Base-by-base conservation (phyloP, 2,888 invertebrate species). In the Melieria omissa region DNA sequence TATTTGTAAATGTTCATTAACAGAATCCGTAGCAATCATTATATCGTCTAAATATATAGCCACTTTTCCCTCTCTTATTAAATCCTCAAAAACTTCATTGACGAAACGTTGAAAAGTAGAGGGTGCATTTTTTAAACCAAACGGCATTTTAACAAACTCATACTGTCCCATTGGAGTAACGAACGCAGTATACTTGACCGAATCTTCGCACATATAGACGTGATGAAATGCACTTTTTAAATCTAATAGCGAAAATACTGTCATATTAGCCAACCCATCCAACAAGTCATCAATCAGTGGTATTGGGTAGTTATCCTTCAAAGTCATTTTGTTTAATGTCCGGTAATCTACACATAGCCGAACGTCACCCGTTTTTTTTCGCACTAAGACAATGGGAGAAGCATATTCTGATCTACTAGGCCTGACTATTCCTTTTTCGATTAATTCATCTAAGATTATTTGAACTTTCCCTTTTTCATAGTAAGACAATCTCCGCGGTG, bases 31-130 rank as follows among this genome's bases (percentile, higher is more conserved):
- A 5, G 75, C 74, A 9, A 75, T 5, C 70, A 75, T 65, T 3
- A 76, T 71, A 54, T 76, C 75, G 54, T 74, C 76, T 4, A 76
- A 69, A 63, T 74, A 74, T 42, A 76, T 70, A 10, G 46, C 61
- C 10, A 57, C 29, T 55, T 70, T 70, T 4, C 55, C 65, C 14
- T 14, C 57, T 8, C 57, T 14, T 14, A 57, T 12, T 8, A 57
- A 9, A 14, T 57, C 57, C 14, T 57, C 57, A 14, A 57, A 57
- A 5, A 57, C n/a, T 29, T 57, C 4, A 5, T 14, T 57, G 9
- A 57, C 57, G 29, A 57, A 57, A 8, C 57, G n/a, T 29, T 57
- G 57, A 14, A 57, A 57, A 14, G 14, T 57, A 14, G 57, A 57
- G 0, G 57, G 57, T n/a, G 57, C 57, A 14, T 57, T 57, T 29